These are phyloP conservation scores for Grus americana DNA, from an alignment of 2,113 vertebrate genomes.

Conservation along the genomic window DNA sequence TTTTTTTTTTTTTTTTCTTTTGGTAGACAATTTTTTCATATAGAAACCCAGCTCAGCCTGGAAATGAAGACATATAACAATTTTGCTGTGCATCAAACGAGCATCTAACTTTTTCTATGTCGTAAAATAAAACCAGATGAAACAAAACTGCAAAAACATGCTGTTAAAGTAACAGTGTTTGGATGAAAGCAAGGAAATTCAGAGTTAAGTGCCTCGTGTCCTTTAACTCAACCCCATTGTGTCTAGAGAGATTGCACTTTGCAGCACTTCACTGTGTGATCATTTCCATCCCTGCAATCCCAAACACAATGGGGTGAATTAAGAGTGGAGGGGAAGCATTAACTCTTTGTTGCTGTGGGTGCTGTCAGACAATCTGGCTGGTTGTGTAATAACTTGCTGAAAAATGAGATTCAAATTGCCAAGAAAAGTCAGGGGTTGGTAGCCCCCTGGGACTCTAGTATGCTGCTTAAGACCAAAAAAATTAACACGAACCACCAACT, in stretches of 20 bases:
- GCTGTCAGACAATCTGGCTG: not conserved
- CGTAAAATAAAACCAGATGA: not conserved
- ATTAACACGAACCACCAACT: not conserved
- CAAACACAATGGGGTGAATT: slow-evolving; percentile 41
- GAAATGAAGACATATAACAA: not conserved
- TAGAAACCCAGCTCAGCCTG: not conserved
- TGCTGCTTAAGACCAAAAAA: slow-evolving; percentile 22
- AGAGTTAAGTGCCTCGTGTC: slow-evolving; percentile 22
- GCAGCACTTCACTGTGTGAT: slow-evolving; percentile 38
- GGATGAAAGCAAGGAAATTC: slow-evolving; percentile 35
- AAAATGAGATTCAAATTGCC: slow-evolving; percentile 14
- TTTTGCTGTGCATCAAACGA: not conserved
- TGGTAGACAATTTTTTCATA: not conserved
- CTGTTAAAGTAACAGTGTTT: slow-evolving; percentile 17
- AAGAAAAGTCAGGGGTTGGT: not conserved
- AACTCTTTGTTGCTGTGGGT: slow-evolving; percentile 41
- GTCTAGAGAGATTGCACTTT: slow-evolving; percentile 41
- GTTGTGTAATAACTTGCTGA: not conserved
- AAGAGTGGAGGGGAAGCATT: slow-evolving; percentile 14
- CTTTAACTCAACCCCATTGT: slow-evolving; percentile 59
- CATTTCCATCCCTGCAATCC: slow-evolving; percentile 50
- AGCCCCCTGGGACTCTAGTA: not conserved
- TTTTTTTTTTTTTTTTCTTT: not conserved
- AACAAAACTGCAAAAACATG: slow-evolving; percentile 3
- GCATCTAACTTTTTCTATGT: not conserved